A percentile compares a stretch with the other conserved stretches of the same genome.
These are phyloP conservation scores for Muscina levida DNA, from an alignment of 2,888 invertebrate genomes.

Conservation along the genomic window DNA sequence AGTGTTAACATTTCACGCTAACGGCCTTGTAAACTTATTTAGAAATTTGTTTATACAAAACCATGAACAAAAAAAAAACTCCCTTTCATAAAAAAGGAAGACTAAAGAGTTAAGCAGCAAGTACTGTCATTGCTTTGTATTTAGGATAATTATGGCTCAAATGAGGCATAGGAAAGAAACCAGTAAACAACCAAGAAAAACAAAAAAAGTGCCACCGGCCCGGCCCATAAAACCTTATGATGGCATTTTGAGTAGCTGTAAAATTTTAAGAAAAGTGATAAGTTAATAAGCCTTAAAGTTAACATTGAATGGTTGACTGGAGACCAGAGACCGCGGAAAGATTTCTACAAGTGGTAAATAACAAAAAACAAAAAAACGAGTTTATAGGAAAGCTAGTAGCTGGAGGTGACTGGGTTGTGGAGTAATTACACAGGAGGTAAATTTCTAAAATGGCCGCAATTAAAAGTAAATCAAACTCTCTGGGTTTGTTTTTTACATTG, in stretches of 20 bases:
- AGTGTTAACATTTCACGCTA: slow-evolving; percentile 60
- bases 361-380: too few relatives aligned
- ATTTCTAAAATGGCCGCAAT: too few relatives aligned
- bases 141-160: slow-evolving; percentile 18
- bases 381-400: too few relatives aligned
- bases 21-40: slow-evolving; percentile 46
- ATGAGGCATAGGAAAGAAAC: slow-evolving; percentile 37
- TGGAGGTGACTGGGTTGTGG: too few relatives aligned
- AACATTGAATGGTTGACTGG: too few relatives aligned
- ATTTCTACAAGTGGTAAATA: too few relatives aligned
- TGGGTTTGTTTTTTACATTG: too few relatives aligned
- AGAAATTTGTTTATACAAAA: slow-evolving; percentile 19
- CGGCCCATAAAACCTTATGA: slow-evolving; percentile 17
- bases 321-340: too few relatives aligned
- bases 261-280: slow-evolving; percentile 48
- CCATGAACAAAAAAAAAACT: background rate
- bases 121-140: slow-evolving; percentile 50
- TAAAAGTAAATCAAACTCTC: too few relatives aligned
- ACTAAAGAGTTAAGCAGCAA: slow-evolving; percentile 14
- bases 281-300: slow-evolving; percentile 46
- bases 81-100: background rate
- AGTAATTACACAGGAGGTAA: too few relatives aligned
- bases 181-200: slow-evolving; percentile 46
- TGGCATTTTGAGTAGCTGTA: slow-evolving; percentile 22
- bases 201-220: too few relatives aligned